Evolutionary conservation across 2,888 invertebrate species (phyloP), one percentile per base, ranked within the genome.

Genomic region (Drosophila setosimentum): DNA sequence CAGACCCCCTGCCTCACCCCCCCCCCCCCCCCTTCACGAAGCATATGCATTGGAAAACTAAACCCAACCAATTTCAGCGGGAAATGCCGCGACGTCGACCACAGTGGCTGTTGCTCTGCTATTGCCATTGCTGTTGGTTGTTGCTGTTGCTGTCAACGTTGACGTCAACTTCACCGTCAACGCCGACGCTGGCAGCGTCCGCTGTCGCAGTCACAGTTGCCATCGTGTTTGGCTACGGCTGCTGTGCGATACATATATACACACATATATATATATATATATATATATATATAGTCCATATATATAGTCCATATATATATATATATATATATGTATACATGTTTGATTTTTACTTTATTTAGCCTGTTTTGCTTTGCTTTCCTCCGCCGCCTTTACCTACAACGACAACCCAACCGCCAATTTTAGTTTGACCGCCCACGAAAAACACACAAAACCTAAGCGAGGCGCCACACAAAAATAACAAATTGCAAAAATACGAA

Each of bases 31-130:
- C 33, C 33, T 16, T 33, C 59, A 57, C 66, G 45, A 45, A 70
- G 84, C 63, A 80, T 68, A 60, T 75, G 72, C 87, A 88, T 83
- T 88, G 88, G 83, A 88, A 83, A 86, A 72, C 81, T 85, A 84
- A 87, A 80, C 48, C 69, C 75, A 78, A 79, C 63, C 61, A 65
- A 79, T 76, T 79, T 77, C 53, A 75, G 62, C 70, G 76, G 33
- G 45, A 54, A 64, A 73, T 74, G 63, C 62, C 63, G 68, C 66
- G 72, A 32, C 32, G 58, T 24, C 40, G 37, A 53, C 63, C 51
- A 45, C 63, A 18, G 24, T 54, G 63, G 54, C 35, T 51, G 59
- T 45, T 61, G 60, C 63, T 49, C 11, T 50, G 18, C 29, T 16
- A 51, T 13, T 24, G 40, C 21, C 24, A 42, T 29, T 50, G 50